Evolutionary conservation across 2,888 invertebrate species (phyloP).

Genomic region (Horisme vitalbata): DNA sequence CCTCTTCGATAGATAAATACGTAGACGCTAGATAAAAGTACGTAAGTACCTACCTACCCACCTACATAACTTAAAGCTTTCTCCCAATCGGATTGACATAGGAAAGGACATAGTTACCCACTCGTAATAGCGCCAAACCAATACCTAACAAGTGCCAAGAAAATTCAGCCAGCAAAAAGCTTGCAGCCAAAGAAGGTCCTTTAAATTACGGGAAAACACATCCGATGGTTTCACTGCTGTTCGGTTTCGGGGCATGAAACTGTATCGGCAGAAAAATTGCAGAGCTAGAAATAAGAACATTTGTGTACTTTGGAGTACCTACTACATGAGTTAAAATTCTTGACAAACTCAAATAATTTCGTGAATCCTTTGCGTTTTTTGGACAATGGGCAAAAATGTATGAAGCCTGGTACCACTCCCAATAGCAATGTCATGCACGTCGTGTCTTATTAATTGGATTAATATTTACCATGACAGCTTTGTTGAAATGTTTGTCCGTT

Average conservation of each 20-base stretch:
- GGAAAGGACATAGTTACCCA: no score
- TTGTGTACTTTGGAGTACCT: conserved; percentile 39
- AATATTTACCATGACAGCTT: no score
- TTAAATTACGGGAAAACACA: conserved; percentile 74
- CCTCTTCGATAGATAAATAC: no score
- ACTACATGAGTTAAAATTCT: conserved; percentile 5
- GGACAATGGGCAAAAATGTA: no score
- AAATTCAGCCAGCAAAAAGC: conserved; percentile 91
- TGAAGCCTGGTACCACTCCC: no score
- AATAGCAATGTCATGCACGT: no score
- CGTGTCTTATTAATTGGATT: no score
- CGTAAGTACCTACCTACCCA: no score
- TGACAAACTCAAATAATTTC: conserved; percentile 11
- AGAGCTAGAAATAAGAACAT: conserved; percentile 79
- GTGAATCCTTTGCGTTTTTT: conserved; percentile 8
- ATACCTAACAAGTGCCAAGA: conserved; percentile 51
- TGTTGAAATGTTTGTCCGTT: no score
- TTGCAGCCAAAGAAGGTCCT: conserved; percentile 56
- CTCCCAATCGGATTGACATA: not conserved
- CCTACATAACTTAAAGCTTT: no score
- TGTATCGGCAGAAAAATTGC: conserved; percentile 86
- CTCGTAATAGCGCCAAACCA: not conserved
- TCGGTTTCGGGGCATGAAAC: conserved; percentile 86
- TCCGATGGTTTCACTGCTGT: conserved; percentile 84
- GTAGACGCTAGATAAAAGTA: no score